Base-by-base conservation (phyloP, 2,888 invertebrate genomes). In the Lepidochrysops patricia region DNA sequence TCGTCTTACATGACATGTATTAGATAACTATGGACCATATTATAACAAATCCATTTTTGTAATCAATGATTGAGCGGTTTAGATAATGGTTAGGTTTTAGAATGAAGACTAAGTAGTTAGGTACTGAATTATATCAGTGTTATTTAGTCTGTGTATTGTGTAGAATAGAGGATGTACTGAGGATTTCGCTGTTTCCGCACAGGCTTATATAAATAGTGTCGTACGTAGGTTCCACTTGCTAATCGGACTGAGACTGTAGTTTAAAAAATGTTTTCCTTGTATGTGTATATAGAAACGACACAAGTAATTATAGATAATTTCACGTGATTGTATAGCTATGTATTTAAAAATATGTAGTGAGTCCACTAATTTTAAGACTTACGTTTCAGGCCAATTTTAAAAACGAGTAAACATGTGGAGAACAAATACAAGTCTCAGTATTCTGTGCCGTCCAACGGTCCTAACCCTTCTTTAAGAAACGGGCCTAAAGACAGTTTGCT, bases 401-500 rank as follows among this genome's bases (percentile, higher is more conserved):
- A 86, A 71, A 70, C 77, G 0, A 77, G 83, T 63, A 84, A 82
- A 58, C 80, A 78, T 12, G 79, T 85, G 64, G 91, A 91, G 58
- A 73, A 79, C 56, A 90, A 90, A 71, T 92, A 92, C 72, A 91
- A 91, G 73, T 94, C 94, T 0, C 81, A 87, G 52, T 91, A 91
- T 72, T 72, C 91, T 61, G 78, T 82, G 15, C 85, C 88, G 63
- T 90, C 93, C 4, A 76, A 80, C 58, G 97, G 97, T 23, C 93
- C 95, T 26, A 94, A 97, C 83, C 78, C 92, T 1, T 81, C 90
- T 49, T 83, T 94, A n/a, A 86, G 91, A n/a, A 93, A 93, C 73
- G 97, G 97, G 58, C 93, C 96, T 0, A 93, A 95, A 74, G 95
- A 95, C 71, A 91, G 92, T 69, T 80, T 96, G 26, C 85, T 96